Evolutionary conservation across 2,113 vertebrate genomes (phyloP), one percentile per base, ranked within the genome.

Genomic region (Myiozetetes cayanensis): DNA sequence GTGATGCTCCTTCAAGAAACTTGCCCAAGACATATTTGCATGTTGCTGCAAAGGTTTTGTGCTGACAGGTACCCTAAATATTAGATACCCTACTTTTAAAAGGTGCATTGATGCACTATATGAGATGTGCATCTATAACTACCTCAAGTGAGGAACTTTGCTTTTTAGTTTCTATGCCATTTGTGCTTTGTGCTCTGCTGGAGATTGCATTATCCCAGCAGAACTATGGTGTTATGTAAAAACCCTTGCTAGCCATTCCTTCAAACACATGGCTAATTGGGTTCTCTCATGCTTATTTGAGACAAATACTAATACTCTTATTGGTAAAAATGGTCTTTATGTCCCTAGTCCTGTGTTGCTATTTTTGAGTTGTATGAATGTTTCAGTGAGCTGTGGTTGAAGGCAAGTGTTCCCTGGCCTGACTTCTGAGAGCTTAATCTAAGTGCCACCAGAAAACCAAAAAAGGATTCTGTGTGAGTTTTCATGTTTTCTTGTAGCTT

Each of bases 21-120:
- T 61, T 22, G 4, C 41, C 41, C 1, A 0, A 17, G 58, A 14
- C 1, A 3, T 22, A 16, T 41, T 24, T 23, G 25, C 12, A 2
- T 0, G 1, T 37, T 23, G 4, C 18, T 87, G 41, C 28, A 33
- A 46, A 76, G 12, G 3, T 68, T 56, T 78, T 66, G 62, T 50
- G 30, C 23, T 53, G 23, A 21, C 49, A 82, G 66, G 30, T 62
- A 49, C 43, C 18, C 33, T 70, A 77, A 70, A 77, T 66, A 55
- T 21, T 19, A 35, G 14, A n/a, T 41, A 27, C 10, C 30, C 79
- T 53, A 33, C 37, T 80, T 82, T 10, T 14, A 52, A 65, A 71
- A 62, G 23, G 1, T 71, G 19, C 21, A 24, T 14, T 35, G 49
- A 33, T 78, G 44, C 61, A 49, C 10, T 18, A 1, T 2, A 13